Percentiles rank a stretch among this genome's conserved stretches.
These are phyloP conservation scores for Spatulosminthurus flaviceps DNA, from an alignment of 2,888 invertebrate genomes.

Conservation along the genomic window DNA sequence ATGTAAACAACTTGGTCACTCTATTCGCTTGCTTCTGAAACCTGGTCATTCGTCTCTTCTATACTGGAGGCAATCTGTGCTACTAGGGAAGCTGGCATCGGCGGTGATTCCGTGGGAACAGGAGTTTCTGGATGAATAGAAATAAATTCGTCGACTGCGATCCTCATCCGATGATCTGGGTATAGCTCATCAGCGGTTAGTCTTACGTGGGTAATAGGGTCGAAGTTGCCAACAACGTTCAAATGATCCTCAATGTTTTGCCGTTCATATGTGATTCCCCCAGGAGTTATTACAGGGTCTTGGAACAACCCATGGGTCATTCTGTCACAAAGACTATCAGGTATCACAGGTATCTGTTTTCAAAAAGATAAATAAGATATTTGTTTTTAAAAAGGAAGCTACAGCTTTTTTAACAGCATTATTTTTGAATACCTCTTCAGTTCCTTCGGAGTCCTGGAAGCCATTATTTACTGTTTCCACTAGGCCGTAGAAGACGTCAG, in stretches of 20 bases:
- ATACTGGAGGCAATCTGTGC: neutral
- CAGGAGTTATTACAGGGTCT: constrained; percentile 6
- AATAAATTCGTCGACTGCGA: neutral
- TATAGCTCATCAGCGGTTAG: neutral
- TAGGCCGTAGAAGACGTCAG: neutral
- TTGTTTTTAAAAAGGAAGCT: neutral
- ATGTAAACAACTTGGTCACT: too few relatives aligned
- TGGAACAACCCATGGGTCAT: neutral
- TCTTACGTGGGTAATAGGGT: neutral
- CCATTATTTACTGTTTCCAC: neutral
- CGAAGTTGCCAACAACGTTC: neutral
- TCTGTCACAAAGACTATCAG: constrained; percentile 4
- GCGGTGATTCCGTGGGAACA: neutral
- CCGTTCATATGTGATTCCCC: neutral
- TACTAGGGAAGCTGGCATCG: neutral
- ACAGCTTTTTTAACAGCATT: too few relatives aligned
- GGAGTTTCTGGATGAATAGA: neutral
- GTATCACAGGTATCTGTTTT: neutral
- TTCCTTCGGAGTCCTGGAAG: too few relatives aligned
- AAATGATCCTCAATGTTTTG: constrained; percentile 7
- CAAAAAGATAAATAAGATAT: neutral
- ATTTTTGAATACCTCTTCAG: too few relatives aligned
- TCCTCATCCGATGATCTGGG: neutral
- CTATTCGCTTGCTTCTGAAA: neutral
- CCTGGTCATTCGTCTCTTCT: neutral